These are phyloP conservation scores for Drosophila stalkeri DNA, from an alignment of 2,888 invertebrate genomes.

Conservation along the genomic window DNA sequence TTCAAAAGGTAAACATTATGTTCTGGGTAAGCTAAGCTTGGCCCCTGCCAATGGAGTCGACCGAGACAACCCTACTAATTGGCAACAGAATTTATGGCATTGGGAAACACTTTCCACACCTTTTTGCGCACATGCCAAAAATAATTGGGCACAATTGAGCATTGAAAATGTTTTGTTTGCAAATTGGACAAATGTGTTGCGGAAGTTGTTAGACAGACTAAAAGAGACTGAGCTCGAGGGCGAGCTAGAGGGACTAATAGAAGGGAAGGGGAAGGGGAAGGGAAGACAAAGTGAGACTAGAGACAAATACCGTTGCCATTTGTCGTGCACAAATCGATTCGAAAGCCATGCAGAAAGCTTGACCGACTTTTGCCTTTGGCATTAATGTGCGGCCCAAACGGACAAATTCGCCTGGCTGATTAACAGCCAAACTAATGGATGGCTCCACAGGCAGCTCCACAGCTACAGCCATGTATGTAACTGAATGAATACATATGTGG, in stretches of 20 bases:
- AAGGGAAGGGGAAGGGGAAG: neutral
- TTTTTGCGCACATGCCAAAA: constrained; percentile 68
- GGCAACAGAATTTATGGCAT: constrained; percentile 69
- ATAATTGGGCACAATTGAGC: constrained; percentile 80
- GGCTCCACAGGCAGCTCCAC: neutral
- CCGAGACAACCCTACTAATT: constrained; percentile 54
- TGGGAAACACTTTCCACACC: constrained; percentile 76
- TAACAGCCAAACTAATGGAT: constrained; percentile 32
- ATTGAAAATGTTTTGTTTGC: constrained; percentile 64
- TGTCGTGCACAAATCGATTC: constrained; percentile 61
- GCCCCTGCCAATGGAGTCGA: constrained; percentile 57
- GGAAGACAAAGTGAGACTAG: constrained; percentile 18
- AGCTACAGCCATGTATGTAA: neutral
- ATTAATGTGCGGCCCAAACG: constrained; percentile 50
- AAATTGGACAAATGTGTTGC: constrained; percentile 78
- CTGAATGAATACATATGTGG: neutral
- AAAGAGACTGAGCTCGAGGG: constrained; percentile 5
- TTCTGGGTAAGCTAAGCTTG: neutral
- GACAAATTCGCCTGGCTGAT: constrained; percentile 49
- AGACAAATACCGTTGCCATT: constrained; percentile 63
- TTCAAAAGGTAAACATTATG: neutral
- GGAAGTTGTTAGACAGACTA: constrained; percentile 67
- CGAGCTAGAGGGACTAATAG: neutral
- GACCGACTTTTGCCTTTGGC: constrained; percentile 70
- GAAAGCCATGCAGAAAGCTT: constrained; percentile 57